Evolutionary conservation across 2,888 invertebrate species (phyloP).

Genomic region (Limnephilus rhombicus): DNA sequence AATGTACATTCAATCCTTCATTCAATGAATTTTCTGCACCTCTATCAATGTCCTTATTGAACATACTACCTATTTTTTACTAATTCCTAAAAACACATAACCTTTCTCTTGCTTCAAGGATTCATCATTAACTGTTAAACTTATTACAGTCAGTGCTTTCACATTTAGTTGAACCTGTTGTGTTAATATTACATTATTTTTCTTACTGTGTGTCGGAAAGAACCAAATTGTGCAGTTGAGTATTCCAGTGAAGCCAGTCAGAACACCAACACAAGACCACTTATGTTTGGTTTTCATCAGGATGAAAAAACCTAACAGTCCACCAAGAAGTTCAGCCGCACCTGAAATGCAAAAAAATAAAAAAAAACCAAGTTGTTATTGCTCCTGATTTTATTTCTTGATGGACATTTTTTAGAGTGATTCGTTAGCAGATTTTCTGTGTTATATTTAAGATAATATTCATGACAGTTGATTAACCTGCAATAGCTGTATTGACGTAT

Average conservation of each 20-base stretch:
- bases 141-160: no score
- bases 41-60: background rate
- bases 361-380: background rate
- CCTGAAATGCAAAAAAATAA: slow-evolving; percentile 67
- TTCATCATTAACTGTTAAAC: background rate
- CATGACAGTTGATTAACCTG: slow-evolving; percentile 69
- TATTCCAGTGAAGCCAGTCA: slow-evolving; percentile 71
- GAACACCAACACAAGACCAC: slow-evolving; percentile 71
- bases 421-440: no score
- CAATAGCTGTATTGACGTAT: slow-evolving; percentile 71
- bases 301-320: slow-evolving; percentile 71
- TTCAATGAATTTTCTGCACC: background rate
- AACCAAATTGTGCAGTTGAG: slow-evolving; percentile 72
- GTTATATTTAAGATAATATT: background rate
- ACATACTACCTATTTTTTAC: no score
- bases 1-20: background rate
- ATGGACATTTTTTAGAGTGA: background rate
- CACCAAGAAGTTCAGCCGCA: slow-evolving; percentile 72
- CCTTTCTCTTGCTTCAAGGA: background rate
- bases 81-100: no score
- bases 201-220: slow-evolving; percentile 70
- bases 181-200: background rate
- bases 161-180: no score
- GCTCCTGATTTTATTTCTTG: background rate
- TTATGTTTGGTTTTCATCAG: slow-evolving; percentile 71